Percentiles rank a stretch among this genome's conserved stretches.
Conservation (phyloP, 2,888 invertebrate genomes). For the Nomada flava region DNA sequence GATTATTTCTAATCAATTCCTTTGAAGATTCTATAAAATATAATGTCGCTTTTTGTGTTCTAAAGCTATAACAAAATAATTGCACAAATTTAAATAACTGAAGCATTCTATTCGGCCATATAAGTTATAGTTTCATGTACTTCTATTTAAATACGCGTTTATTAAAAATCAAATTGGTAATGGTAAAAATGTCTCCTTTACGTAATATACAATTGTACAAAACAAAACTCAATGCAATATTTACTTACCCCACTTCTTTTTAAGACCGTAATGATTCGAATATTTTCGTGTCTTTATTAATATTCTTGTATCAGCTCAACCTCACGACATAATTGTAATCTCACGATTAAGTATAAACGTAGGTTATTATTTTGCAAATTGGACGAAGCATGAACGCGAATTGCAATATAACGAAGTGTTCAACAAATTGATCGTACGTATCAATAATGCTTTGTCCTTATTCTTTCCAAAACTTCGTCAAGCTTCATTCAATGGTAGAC, state of each 20-base stretch:
- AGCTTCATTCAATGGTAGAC: neutral
- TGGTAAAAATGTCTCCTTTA: too few species aligned
- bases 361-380: constrained; percentile 6
- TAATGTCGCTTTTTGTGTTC: neutral
- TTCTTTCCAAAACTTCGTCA: constrained; percentile 3
- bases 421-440: constrained; percentile 13
- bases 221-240: constrained; percentile 17
- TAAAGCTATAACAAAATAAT: neutral
- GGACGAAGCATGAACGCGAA: neutral
- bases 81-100: neutral
- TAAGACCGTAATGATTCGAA: neutral
- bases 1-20: neutral
- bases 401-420: neutral
- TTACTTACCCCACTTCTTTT: constrained; percentile 30
- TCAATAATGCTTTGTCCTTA: neutral
- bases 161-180: too few species aligned
- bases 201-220: neutral
- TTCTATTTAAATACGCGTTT: too few species aligned
- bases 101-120: neutral
- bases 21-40: neutral
- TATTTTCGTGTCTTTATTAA: neutral
- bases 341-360: neutral
- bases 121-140: too few species aligned
- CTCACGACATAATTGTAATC: constrained; percentile 1
- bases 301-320: neutral